Percentiles rank a stretch among this genome's conserved stretches.
Conservation (phyloP, 2,888 invertebrate species). For the Lasioglossum villosulum region DNA sequence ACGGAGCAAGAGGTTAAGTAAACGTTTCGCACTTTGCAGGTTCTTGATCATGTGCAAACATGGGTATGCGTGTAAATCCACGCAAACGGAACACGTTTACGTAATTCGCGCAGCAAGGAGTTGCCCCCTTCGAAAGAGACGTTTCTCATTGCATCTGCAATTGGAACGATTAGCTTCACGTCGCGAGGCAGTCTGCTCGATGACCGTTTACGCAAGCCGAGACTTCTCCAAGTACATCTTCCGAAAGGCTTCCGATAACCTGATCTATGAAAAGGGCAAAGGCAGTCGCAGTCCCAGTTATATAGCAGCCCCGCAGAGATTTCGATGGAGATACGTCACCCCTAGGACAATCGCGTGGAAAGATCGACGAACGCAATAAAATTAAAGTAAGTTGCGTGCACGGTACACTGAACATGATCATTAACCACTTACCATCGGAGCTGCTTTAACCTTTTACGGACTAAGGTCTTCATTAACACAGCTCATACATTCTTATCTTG, state of each 20-base stretch:
- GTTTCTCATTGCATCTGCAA: conserved; percentile 22
- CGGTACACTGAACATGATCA: not conserved
- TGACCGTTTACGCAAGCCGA: conserved; percentile 31
- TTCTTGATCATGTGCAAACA: not conserved
- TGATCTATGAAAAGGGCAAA: conserved; percentile 71
- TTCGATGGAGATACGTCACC: conserved; percentile 63
- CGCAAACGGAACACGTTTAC: conserved; percentile 66
- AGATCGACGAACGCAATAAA: not conserved
- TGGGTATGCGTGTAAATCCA: conserved; percentile 37
- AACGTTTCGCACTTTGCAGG: conserved; percentile 18
- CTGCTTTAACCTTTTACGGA: not conserved
- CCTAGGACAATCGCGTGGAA: conserved; percentile 21
- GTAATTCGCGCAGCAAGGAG: conserved; percentile 61
- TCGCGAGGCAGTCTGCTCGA: conserved; percentile 36
- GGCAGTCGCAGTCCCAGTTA: conserved; percentile 67
- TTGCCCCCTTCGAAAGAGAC: conserved; percentile 55
- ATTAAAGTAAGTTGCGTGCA: not conserved
- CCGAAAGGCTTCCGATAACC: conserved; percentile 70
- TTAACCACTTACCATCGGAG: not conserved
- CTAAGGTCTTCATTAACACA: not conserved
- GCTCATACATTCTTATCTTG: not conserved
- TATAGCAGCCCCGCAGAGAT: conserved; percentile 55
- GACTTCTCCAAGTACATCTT: conserved; percentile 45
- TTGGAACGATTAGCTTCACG: conserved; percentile 17
- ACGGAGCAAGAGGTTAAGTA: not conserved